phyloP scores from a whole-genome alignment of 1,140 invertebrate species.

The Drosophila pandora region DNA sequence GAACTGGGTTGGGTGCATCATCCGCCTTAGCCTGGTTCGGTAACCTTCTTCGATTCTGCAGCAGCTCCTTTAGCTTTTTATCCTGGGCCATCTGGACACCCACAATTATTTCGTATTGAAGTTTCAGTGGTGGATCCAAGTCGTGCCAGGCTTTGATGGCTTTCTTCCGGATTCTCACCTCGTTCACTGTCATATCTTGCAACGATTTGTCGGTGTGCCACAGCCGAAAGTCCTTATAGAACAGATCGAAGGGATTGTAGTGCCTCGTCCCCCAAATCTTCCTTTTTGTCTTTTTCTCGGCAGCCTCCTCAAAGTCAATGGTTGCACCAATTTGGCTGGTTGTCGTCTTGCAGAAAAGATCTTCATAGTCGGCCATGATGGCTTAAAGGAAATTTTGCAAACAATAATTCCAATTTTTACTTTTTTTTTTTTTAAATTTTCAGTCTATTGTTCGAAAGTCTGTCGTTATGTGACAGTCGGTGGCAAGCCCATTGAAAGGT shows the following conservation, averaged over 20 bases:
- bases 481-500: slow-evolving; percentile 18
- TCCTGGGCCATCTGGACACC: slow-evolving; percentile 1
- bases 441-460: slow-evolving; percentile 16
- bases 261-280: neutral
- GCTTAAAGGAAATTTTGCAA: slow-evolving; percentile 4
- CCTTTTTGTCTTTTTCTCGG: neutral
- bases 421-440: neutral
- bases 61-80: neutral
- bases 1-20: too few relatives aligned
- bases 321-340: neutral
- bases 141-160: neutral
- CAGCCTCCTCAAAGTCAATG: neutral
- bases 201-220: neutral
- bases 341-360: neutral
- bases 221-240: neutral
- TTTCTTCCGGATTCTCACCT: neutral
- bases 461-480: slow-evolving; percentile 4
- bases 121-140: neutral
- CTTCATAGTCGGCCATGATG: neutral
- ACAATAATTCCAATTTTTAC: slow-evolving; percentile 6
- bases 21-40: neutral
- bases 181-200: neutral
- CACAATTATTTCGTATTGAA: neutral
- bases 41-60: neutral
- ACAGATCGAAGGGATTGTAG: neutral